These are phyloP conservation scores for Diabrotica balteata DNA, from an alignment of 2,888 invertebrate species.

Conservation along the genomic window DNA sequence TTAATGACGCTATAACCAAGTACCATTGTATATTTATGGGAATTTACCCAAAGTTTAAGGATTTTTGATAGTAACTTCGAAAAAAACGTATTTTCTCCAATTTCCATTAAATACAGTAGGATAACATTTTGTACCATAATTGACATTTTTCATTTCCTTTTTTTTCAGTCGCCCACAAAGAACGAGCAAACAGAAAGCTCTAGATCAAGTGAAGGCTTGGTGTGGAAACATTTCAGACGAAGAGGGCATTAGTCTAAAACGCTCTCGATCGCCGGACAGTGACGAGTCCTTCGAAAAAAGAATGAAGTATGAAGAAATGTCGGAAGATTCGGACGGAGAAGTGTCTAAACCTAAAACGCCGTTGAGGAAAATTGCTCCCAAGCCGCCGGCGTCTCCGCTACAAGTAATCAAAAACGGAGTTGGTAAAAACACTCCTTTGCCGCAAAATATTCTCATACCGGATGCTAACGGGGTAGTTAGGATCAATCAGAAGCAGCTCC, in stretches of 20 bases:
- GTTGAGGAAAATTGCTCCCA: constrained; percentile 33
- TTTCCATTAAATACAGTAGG: too few relatives aligned
- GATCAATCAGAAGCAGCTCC: constrained; percentile 77
- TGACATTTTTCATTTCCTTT: constrained; percentile 3
- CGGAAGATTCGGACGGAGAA: constrained; percentile 51
- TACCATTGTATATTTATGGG: too few relatives aligned
- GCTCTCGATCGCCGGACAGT: constrained; percentile 44
- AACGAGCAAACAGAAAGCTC: constrained; percentile 81
- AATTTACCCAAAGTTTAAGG: too few relatives aligned
- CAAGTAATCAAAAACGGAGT: constrained; percentile 46
- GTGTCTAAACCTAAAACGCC: constrained; percentile 30
- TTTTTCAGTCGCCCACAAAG: constrained; percentile 70
- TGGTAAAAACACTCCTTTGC: constrained; percentile 43
- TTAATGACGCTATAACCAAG: too few relatives aligned
- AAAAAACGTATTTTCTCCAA: too few relatives aligned
- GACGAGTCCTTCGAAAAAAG: constrained; percentile 58
- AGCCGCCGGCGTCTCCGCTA: constrained; percentile 22
- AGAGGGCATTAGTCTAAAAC: constrained; percentile 52
- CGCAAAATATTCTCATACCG: constrained; percentile 60
- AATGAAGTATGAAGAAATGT: constrained; percentile 56
- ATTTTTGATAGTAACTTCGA: too few relatives aligned
- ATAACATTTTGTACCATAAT: too few relatives aligned
- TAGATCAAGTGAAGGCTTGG: constrained; percentile 87
- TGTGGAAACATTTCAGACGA: constrained; percentile 72
- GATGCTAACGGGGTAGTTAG: constrained; percentile 75